phyloP scores from a whole-genome alignment of 2,113 vertebrate genomes.

The Calyptomena viridis region DNA sequence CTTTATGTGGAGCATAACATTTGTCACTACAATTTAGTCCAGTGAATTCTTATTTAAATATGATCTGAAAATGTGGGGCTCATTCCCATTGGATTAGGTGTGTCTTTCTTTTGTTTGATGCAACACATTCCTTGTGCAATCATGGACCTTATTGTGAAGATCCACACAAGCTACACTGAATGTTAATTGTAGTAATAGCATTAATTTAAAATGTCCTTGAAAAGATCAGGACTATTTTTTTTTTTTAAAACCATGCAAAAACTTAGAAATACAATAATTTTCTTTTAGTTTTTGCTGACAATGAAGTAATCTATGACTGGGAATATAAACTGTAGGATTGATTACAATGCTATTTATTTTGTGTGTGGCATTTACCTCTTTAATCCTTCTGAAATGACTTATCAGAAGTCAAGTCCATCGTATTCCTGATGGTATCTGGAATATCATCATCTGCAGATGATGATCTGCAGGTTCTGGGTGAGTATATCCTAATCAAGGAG shows the following conservation, averaged over 20 bases:
- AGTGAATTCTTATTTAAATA: background rate
- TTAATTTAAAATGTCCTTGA: background rate
- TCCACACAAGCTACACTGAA: background rate
- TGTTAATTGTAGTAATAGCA: background rate
- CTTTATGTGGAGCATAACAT: background rate
- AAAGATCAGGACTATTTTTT: background rate
- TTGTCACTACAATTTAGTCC: background rate
- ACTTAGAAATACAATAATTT: background rate
- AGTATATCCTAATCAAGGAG: background rate
- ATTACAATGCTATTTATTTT: background rate
- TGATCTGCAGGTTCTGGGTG: background rate
- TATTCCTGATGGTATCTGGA: background rate
- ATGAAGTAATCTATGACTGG: background rate
- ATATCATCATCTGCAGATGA: background rate
- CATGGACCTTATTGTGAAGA: background rate
- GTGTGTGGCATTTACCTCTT: background rate
- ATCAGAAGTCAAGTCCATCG: accelerated
- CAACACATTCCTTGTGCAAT: background rate
- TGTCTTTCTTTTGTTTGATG: background rate
- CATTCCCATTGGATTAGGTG: background rate
- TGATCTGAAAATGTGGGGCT: background rate
- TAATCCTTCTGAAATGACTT: background rate
- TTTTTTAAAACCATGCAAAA: background rate
- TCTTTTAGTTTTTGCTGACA: background rate
- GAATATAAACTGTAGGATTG: background rate